Evolutionary conservation across 2,113 vertebrate genomes (phyloP), one percentile per base, ranked within the genome.

Genomic region (Vombatus ursinus): DNA sequence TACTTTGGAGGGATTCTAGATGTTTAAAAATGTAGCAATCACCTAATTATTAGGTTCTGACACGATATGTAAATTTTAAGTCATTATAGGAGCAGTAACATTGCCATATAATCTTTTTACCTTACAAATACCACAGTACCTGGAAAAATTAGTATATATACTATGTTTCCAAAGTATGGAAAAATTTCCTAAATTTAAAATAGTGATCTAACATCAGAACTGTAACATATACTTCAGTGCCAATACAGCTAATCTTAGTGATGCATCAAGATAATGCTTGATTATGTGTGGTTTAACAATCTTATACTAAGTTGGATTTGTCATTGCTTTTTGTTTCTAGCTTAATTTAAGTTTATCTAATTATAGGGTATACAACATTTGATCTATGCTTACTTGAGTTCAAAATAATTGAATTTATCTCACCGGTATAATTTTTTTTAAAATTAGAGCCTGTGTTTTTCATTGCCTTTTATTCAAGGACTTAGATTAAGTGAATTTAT

Each of bases 401-500:
- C 8, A 96, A 94, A 96, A 96, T 95, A 93, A 92, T 92, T 95
- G 94, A 96, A 9, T 49, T 95, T 92, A 37, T 95, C n/a, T 93
- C 50, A 91, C 0, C 94, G 16, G 52, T 91, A 68, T 68, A 16
- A 14, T 68, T 37, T 37, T 97, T 52, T 51, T 10, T 47, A 97
- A 97, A 91, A 31, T 68, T 95, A 90, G 91, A 96, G 37, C 44
- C 94, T 97, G 49, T 92, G 92, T 91, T 95, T 97, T 95, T 95
- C 50, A 77, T 90, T 94, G 52, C 92, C 28, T 96, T 97, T 96
- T 95, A 90, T 23, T 37, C 49, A 57, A 96, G 53, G 5, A 90
- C 94, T 54, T 44, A 91, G 26, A 93, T 91, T 95, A 93, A 93
- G 54, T 95, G 89, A 91, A 47, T 49, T 92, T 97, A 50, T 16